These are phyloP conservation scores for Poeciliopsis occidentalis DNA, from an alignment of 2,113 vertebrate species.

Conservation along the genomic window DNA sequence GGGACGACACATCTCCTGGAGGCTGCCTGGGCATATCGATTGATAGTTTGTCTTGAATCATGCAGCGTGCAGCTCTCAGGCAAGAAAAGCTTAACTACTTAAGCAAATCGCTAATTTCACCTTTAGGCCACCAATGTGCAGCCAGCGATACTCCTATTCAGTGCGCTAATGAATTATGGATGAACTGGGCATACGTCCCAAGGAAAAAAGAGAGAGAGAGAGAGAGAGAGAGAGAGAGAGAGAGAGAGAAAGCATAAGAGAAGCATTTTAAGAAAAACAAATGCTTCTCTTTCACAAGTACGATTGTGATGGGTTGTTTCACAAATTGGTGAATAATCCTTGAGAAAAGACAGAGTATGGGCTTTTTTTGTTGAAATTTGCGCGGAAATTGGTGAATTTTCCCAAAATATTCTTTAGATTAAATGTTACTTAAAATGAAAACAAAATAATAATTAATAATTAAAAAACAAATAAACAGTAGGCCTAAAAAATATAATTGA, in stretches of 20 bases:
- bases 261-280: conserved; percentile 69
- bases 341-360: background rate
- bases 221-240: too few relatives aligned
- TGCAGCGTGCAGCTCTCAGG: conserved; percentile 97
- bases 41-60: conserved; percentile 99
- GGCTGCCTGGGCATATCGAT: conserved; percentile 99
- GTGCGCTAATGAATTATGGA: conserved; percentile 99
- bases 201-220: conserved; percentile 67
- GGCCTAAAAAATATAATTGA: background rate
- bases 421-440: too few relatives aligned
- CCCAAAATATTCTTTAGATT: background rate
- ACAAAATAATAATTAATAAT: too few relatives aligned
- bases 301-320: conserved; percentile 78
- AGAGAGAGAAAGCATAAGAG: conserved; percentile 81
- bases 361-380: background rate
- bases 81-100: conserved; percentile 98
- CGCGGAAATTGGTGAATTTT: background rate
- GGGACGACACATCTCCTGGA: conserved; percentile 97
- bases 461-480: too few relatives aligned
- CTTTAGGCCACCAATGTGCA: conserved; percentile 99
- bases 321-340: conserved; percentile 55
- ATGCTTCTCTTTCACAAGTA: background rate
- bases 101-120: conserved; percentile 99
- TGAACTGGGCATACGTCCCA: conserved; percentile 92
- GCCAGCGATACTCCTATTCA: conserved; percentile 98